Conservation (phyloP, 2,888 invertebrate species). For the Fissipunctia ypsillon region DNA sequence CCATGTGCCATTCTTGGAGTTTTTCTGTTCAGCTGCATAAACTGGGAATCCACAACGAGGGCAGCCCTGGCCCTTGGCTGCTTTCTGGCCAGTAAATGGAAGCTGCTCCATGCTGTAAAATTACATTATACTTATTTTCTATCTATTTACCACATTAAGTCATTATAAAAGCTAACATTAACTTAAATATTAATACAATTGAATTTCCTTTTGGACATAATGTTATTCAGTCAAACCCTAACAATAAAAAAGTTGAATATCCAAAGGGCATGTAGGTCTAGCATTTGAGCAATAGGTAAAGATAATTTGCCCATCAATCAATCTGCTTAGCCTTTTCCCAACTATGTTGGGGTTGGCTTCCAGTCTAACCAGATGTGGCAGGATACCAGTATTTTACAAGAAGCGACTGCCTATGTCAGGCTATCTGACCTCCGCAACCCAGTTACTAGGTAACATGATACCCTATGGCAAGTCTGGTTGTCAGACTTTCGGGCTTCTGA, state of each 20-base stretch:
- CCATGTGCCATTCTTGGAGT: slow-evolving; percentile 97
- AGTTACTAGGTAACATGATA: no score
- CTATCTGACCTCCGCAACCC: no score
- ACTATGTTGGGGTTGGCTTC: no score
- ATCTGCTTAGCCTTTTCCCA: no score
- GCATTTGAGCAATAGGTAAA: background rate
- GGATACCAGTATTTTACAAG: no score
- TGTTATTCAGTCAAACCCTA: background rate
- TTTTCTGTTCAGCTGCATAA: slow-evolving; percentile 98
- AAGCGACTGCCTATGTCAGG: no score
- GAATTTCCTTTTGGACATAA: background rate
- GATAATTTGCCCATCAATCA: no score
- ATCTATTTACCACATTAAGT: background rate
- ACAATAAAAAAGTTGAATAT: background rate
- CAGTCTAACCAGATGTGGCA: no score
- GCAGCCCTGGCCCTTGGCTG: slow-evolving; percentile 95
- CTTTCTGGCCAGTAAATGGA: slow-evolving; percentile 94
- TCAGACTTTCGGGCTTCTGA: no score
- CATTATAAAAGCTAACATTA: background rate
- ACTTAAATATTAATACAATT: background rate
- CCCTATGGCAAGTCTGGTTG: no score
- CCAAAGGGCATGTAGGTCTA: no score
- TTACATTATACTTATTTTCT: background rate
- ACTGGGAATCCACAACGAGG: slow-evolving; percentile 97
- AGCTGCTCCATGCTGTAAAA: slow-evolving; percentile 92